Percentiles rank a stretch among this genome's conserved stretches.
Evolutionary conservation across 1,140 invertebrate genomes (phyloP).

Genomic region (Danaus melanippus): DNA sequence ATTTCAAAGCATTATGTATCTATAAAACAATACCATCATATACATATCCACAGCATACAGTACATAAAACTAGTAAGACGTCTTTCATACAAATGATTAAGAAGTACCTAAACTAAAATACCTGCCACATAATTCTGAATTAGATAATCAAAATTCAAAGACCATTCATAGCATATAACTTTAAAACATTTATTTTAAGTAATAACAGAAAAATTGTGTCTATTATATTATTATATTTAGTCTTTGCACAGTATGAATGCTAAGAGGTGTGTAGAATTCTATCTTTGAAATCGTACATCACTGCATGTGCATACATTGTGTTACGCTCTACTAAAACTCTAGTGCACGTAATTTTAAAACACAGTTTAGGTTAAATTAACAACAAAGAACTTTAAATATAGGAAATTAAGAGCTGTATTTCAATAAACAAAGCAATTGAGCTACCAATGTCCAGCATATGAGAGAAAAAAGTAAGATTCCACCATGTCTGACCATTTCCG

Average conservation of each 20-base stretch:
- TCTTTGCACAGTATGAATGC: constrained; percentile 13
- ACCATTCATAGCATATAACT: too few species aligned
- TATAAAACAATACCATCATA: too few species aligned
- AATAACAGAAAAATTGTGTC: constrained; percentile 1
- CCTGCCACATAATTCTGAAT: too few species aligned
- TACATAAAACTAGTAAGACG: neutral
- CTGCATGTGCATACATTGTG: constrained; percentile 37
- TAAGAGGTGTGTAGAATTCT: constrained; percentile 21
- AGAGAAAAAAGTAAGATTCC: constrained; percentile 63
- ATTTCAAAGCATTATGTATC: constrained; percentile 8
- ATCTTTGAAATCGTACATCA: constrained; percentile 29
- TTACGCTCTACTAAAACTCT: constrained; percentile 38
- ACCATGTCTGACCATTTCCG: constrained; percentile 71
- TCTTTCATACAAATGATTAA: constrained; percentile 2
- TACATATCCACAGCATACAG: neutral
- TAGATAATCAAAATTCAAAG: too few species aligned
- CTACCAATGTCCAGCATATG: constrained; percentile 57
- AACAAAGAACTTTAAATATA: constrained; percentile 19
- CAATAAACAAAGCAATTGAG: constrained; percentile 35
- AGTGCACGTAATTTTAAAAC: constrained; percentile 39
- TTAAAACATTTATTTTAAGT: constrained; percentile 1
- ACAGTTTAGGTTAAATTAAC: constrained; percentile 12
- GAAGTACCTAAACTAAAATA: too few species aligned
- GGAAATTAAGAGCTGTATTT: constrained; percentile 21
- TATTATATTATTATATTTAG: neutral